Percentiles rank a stretch among this genome's conserved stretches.
These are phyloP conservation scores for Macrosiphum euphorbiae DNA, from an alignment of 2,888 invertebrate species.

Conservation along the genomic window DNA sequence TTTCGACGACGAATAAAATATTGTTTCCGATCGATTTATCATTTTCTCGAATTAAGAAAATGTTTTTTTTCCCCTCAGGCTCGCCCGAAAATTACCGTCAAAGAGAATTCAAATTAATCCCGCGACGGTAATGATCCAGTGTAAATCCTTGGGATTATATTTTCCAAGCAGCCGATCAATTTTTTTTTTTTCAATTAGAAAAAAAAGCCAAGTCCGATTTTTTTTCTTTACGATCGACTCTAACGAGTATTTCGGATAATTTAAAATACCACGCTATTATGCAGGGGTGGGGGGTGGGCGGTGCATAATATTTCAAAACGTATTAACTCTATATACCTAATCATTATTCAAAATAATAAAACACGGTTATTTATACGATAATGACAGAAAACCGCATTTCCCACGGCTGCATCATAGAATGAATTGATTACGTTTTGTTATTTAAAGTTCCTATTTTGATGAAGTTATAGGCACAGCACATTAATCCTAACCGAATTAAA, in stretches of 20 bases:
- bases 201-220: neutral
- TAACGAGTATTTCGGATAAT: slow-evolving; percentile 23
- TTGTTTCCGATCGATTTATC: slow-evolving; percentile 16
- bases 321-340: neutral
- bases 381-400: neutral
- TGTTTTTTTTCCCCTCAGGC: too few species aligned
- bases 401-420: neutral
- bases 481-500: slow-evolving; percentile 21
- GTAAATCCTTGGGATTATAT: slow-evolving; percentile 34
- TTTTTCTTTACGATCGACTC: neutral
- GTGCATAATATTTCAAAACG: neutral
- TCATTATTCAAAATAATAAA: slow-evolving; percentile 9
- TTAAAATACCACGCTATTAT: neutral
- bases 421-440: neutral
- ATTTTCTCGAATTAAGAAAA: neutral
- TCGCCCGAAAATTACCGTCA: neutral
- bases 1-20: neutral
- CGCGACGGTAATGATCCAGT: neutral
- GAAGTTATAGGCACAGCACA: neutral
- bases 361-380: neutral
- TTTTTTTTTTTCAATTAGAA: slow-evolving; percentile 40
- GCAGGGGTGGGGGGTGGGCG: neutral
- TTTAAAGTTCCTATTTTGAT: slow-evolving; percentile 16
- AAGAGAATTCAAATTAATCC: slow-evolving; percentile 41
- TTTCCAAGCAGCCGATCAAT: slow-evolving; percentile 11